Conservation (phyloP, 92 coral and sea anemone species). For the Paragorgia papillata region DNA sequence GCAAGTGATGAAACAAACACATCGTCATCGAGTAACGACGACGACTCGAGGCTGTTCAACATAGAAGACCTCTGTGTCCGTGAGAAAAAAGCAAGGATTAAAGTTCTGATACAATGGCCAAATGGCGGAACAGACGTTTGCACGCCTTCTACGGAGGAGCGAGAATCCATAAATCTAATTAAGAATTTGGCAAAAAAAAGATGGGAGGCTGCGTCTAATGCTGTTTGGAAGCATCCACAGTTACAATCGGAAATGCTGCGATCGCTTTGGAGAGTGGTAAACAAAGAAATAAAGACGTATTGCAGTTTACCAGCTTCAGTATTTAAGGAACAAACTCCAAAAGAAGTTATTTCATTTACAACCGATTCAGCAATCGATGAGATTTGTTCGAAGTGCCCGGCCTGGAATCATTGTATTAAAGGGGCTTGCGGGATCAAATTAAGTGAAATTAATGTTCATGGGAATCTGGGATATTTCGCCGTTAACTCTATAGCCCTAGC, state of each 20-base stretch:
- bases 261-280: constrained; percentile 2
- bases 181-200: constrained; percentile 18
- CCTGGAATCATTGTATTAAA: not conserved
- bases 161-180: not conserved
- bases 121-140: constrained; percentile 6
- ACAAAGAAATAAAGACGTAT: not conserved
- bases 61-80: not conserved
- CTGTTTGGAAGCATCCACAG: not conserved
- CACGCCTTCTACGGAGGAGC: not conserved
- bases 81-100: constrained; percentile 8
- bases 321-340: not conserved
- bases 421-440: constrained; percentile 2
- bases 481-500: constrained; percentile 69
- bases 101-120: constrained; percentile 27
- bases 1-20: not conserved
- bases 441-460: too few species aligned
- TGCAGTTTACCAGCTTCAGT: not conserved
- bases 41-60: not conserved
- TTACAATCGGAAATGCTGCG: not conserved
- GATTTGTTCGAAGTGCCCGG: not conserved
- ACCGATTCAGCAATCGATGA: not conserved
- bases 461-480: not conserved
- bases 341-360: not conserved
- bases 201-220: not conserved
- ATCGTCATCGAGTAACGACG: too few species aligned